A percentile compares a stretch with the other conserved stretches of the same genome.
These are phyloP conservation scores for Glaucomys volans DNA, from an alignment of 2,113 vertebrate species.

Conservation along the genomic window DNA sequence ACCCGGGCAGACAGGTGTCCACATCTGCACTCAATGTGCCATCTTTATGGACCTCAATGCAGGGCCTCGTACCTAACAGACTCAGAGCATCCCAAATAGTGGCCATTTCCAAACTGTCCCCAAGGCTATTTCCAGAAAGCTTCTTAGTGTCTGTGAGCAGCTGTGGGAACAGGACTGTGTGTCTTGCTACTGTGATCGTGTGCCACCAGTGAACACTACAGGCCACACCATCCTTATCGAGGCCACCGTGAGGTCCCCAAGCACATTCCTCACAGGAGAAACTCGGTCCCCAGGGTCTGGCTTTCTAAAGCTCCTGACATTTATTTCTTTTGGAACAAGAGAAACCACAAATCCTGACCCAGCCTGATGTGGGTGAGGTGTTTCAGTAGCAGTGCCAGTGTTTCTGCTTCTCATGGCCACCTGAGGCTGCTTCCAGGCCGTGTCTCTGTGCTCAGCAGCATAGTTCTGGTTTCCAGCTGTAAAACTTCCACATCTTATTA, in stretches of 20 bases:
- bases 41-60: neutral
- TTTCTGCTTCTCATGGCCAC: neutral
- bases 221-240: neutral
- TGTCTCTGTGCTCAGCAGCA: neutral
- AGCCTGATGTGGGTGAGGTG: neutral
- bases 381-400: neutral
- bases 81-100: neutral
- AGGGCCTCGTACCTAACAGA: neutral
- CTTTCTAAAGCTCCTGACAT: neutral
- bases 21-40: neutral
- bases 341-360: neutral
- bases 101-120: neutral
- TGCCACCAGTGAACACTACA: too few relatives aligned
- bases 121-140: neutral
- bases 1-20: neutral
- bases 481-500: neutral
- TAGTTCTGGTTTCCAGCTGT: neutral
- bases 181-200: too few relatives aligned
- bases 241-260: neutral
- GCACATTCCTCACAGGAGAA: neutral
- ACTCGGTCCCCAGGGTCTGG: neutral
- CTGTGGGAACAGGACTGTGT: too few relatives aligned
- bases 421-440: neutral
- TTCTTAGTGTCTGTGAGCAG: too few relatives aligned
- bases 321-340: constrained; percentile 1